phyloP scores from a whole-genome alignment of 2,888 invertebrate genomes.

The Phyllotreta cruciferae region DNA sequence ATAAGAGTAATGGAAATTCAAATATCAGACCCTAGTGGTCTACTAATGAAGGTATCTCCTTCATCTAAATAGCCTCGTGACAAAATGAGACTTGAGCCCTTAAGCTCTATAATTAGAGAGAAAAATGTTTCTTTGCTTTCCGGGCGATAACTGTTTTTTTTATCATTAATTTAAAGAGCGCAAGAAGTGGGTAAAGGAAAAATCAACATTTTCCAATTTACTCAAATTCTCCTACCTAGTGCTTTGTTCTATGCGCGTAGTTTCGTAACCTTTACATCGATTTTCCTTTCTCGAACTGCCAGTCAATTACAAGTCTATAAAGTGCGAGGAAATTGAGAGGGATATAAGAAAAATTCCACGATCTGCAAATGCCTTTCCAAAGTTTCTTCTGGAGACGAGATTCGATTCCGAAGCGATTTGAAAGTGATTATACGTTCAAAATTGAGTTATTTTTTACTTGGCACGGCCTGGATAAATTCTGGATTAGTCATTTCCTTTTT shows the following conservation, averaged over 20 bases:
- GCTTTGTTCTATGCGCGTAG: neutral
- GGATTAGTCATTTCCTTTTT: conserved; percentile 30
- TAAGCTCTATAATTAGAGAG: conserved; percentile 10
- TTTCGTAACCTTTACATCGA: conserved; percentile 36
- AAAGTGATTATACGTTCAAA: conserved; percentile 42
- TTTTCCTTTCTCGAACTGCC: conserved; percentile 43
- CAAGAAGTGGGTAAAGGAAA: conserved; percentile 4
- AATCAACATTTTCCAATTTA: neutral
- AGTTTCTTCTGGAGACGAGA: conserved; percentile 40
- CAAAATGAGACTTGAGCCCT: conserved; percentile 23
- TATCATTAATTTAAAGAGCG: neutral
- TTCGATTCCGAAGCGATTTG: conserved; percentile 41
- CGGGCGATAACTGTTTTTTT: neutral
- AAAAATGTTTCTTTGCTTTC: conserved; percentile 13
- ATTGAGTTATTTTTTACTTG: conserved; percentile 37
- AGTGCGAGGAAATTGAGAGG: conserved; percentile 51
- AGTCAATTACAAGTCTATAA: conserved; percentile 54
- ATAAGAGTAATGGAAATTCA: conserved; percentile 38
- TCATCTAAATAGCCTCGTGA: conserved; percentile 24
- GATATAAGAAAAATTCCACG: conserved; percentile 46
- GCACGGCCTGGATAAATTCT: conserved; percentile 24
- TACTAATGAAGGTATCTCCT: conserved; percentile 32
- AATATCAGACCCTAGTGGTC: conserved; percentile 34
- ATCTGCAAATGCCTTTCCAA: conserved; percentile 45
- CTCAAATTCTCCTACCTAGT: too few species aligned